Conservation (phyloP, 1,140 invertebrate genomes). For the Acromyrmex echinatior region DNA sequence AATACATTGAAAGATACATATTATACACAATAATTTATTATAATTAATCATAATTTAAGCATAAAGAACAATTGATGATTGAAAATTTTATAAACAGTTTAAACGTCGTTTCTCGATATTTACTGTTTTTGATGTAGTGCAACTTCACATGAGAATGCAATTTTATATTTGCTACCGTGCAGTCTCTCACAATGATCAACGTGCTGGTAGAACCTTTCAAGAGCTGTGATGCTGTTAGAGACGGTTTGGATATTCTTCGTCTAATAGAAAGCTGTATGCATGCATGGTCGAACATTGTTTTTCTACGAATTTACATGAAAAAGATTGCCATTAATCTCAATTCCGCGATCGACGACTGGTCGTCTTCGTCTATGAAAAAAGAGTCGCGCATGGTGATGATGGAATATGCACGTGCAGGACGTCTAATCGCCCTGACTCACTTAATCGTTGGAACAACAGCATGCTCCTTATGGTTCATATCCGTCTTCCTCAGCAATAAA, state of each 20-base stretch:
- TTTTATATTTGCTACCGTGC: slow-evolving; percentile 30
- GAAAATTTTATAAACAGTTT: slow-evolving; percentile 1
- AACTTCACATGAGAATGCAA: not conserved
- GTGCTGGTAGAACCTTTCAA: slow-evolving; percentile 16
- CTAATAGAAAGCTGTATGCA: slow-evolving; percentile 18
- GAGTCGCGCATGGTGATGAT: slow-evolving; percentile 24
- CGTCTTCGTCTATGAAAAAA: not conserved
- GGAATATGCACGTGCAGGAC: slow-evolving; percentile 25
- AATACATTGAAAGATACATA: not conserved
- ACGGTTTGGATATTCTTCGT: slow-evolving; percentile 31
- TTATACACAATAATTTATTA: not conserved
- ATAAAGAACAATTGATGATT: not conserved
- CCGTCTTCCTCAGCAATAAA: slow-evolving; percentile 39
- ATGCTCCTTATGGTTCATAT: not conserved
- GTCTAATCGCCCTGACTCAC: slow-evolving; percentile 1
- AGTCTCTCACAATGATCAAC: slow-evolving; percentile 32
- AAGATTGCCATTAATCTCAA: slow-evolving; percentile 35
- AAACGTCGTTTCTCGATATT: not conserved
- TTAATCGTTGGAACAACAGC: not conserved
- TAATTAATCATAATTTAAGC: not conserved
- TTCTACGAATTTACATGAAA: slow-evolving; percentile 30
- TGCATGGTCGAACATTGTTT: not conserved
- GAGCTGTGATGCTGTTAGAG: not conserved
- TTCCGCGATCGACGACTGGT: slow-evolving; percentile 44
- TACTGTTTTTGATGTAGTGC: not conserved